Conservation (phyloP, 2,888 invertebrate genomes). For the Omphaloscelis lunosa region DNA sequence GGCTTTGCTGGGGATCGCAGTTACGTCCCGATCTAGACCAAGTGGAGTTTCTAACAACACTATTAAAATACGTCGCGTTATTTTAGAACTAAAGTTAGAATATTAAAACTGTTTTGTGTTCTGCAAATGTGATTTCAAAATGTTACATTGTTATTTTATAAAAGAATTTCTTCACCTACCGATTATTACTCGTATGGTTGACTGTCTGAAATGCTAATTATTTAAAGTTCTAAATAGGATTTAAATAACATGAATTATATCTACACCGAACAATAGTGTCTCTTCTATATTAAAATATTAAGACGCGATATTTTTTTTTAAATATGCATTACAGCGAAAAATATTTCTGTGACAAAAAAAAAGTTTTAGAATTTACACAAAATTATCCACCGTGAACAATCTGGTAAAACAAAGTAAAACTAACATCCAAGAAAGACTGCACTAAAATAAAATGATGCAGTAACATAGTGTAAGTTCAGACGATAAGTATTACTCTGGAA, state of each 20-base stretch:
- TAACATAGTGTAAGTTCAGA: conserved; percentile 27
- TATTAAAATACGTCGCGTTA: background rate
- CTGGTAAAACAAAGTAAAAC: conserved; percentile 22
- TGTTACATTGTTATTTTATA: background rate
- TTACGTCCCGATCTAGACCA: conserved; percentile 4
- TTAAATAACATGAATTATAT: background rate
- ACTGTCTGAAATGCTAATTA: background rate
- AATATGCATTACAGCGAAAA: background rate
- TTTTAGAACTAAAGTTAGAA: background rate
- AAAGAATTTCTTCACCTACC: background rate
- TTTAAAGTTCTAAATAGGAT: background rate
- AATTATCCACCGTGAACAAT: background rate
- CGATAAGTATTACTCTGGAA: conserved; percentile 32
- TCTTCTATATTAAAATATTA: background rate
- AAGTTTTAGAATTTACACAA: background rate
- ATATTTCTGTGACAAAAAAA: background rate
- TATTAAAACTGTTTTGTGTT: background rate
- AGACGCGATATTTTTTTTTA: background rate
- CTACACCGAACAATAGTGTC: background rate
- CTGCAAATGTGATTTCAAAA: background rate
- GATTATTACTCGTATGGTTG: background rate
- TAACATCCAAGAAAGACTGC: conserved; percentile 3
- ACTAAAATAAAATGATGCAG: conserved; percentile 39
- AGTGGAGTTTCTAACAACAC: conserved; percentile 12
- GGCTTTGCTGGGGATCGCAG: conserved; percentile 12